These are phyloP conservation scores for Andrena fulva DNA, from an alignment of 2,888 invertebrate species.

Conservation along the genomic window DNA sequence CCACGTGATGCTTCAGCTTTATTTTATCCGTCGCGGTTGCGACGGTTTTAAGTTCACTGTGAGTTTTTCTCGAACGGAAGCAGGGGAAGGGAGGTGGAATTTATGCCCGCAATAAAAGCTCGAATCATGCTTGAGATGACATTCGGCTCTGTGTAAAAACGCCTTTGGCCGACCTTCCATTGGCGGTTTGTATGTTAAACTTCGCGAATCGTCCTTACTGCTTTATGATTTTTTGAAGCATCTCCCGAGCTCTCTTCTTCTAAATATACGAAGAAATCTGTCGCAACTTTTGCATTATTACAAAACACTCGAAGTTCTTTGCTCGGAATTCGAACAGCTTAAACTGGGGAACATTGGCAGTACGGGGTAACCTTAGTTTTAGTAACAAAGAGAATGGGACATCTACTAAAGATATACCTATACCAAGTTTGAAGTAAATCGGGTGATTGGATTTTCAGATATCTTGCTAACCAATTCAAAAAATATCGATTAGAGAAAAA, in stretches of 20 bases:
- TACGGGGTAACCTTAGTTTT: too few relatives aligned
- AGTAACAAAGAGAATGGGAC: too few relatives aligned
- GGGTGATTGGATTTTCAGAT: too few relatives aligned
- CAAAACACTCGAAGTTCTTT: too few relatives aligned
- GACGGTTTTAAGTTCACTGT: constrained; percentile 12
- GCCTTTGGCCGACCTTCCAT: constrained; percentile 16
- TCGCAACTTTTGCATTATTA: too few relatives aligned
- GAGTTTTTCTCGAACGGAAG: neutral
- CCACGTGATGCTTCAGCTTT: constrained; percentile 9
- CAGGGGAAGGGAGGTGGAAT: neutral
- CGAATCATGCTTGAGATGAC: constrained; percentile 15
- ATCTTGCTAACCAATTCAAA: too few relatives aligned
- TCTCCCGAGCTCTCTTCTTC: neutral
- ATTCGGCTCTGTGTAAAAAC: constrained; percentile 3
- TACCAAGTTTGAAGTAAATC: too few relatives aligned
- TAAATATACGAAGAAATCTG: neutral
- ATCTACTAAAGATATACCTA: too few relatives aligned
- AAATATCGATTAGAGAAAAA: too few relatives aligned
- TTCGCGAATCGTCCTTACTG: constrained; percentile 24
- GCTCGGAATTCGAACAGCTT: too few relatives aligned
- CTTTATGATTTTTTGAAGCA: constrained; percentile 33
- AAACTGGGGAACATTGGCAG: too few relatives aligned
- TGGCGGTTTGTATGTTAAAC: constrained; percentile 16
- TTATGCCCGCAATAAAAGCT: constrained; percentile 37
- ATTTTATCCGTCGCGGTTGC: constrained; percentile 4